Evolutionary conservation across 2,797 vertebrate genomes (phyloP).

Genomic region (Thunnus albacares): DNA sequence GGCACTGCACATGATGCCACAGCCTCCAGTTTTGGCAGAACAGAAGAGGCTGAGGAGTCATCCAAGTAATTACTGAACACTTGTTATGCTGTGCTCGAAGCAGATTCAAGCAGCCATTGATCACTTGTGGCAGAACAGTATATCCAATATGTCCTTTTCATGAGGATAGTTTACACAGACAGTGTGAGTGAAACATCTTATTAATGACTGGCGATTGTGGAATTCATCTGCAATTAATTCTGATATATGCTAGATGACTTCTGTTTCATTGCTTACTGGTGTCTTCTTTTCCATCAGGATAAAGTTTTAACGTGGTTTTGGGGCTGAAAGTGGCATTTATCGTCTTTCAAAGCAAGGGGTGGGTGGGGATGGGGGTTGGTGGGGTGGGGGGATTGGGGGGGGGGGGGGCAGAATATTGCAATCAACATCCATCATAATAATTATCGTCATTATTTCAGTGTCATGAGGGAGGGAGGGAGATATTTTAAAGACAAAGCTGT

Average conservation of each 20-base stretch:
- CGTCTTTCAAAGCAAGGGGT: conserved; percentile 24
- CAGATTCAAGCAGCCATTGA: conserved; percentile 52
- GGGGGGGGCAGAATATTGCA: conserved; percentile 15
- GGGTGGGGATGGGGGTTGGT: not conserved
- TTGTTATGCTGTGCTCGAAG: conserved; percentile 57
- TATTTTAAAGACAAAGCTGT: conserved; percentile 56
- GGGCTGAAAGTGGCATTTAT: conserved; percentile 25
- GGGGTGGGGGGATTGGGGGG: no score
- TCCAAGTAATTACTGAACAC: conserved; percentile 69
- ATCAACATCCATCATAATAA: conserved; percentile 60
- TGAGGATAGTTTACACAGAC: conserved; percentile 5
- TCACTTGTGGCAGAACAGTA: conserved; percentile 46
- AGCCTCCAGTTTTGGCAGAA: conserved; percentile 65
- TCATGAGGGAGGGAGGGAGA: conserved; percentile 25
- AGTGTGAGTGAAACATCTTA: conserved; percentile 9
- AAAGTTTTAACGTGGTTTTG: conserved; percentile 34
- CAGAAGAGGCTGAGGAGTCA: conserved; percentile 64
- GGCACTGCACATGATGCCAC: conserved; percentile 52
- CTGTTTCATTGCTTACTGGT: not conserved
- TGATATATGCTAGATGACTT: not conserved
- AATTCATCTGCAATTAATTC: conserved; percentile 13
- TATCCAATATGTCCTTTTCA: conserved; percentile 20
- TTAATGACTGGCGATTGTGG: not conserved
- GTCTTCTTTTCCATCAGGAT: conserved; percentile 22
- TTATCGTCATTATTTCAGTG: conserved; percentile 65